These are phyloP conservation scores for Conistra vaccinii DNA, from an alignment of 2,888 invertebrate genomes.

Conservation along the genomic window DNA sequence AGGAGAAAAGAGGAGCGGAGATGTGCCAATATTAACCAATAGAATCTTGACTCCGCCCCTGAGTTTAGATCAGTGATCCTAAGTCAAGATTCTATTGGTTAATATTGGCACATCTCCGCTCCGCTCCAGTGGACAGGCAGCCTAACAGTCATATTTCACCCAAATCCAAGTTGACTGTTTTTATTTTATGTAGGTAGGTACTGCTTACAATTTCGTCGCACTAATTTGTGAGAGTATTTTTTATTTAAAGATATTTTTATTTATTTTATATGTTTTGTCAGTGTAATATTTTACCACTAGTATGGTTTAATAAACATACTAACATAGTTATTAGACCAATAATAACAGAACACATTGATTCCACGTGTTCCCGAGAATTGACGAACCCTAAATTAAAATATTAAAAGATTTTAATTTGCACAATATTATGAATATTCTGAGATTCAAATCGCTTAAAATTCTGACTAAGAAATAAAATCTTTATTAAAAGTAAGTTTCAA, in stretches of 20 bases:
- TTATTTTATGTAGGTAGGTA: not conserved
- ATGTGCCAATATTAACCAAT: too few species aligned
- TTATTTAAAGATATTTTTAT: not conserved
- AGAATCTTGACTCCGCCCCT: too few species aligned
- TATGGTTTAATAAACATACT: conserved; percentile 21
- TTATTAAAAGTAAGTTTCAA: conserved; percentile 3
- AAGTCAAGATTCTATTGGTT: too few species aligned
- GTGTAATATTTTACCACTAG: conserved; percentile 31
- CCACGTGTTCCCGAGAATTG: not conserved
- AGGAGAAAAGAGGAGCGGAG: too few species aligned
- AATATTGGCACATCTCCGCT: too few species aligned
- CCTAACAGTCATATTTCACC: not conserved
- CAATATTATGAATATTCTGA: conserved; percentile 15
- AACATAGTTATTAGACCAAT: conserved; percentile 35
- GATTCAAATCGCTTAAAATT: conserved; percentile 25
- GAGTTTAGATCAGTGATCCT: too few species aligned
- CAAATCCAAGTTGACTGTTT: not conserved
- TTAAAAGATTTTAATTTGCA: not conserved
- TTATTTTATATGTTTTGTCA: conserved; percentile 21
- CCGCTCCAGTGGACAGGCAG: too few species aligned
- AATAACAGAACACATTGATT: conserved; percentile 37
- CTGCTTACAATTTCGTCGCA: not conserved
- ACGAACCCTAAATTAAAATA: not conserved
- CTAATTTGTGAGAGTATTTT: not conserved
- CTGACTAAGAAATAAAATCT: conserved; percentile 11